A percentile compares a stretch with the other conserved stretches of the same genome.
phyloP scores from a whole-genome alignment of 2,113 vertebrate species.

The Anarhynchus alexandrinus region DNA sequence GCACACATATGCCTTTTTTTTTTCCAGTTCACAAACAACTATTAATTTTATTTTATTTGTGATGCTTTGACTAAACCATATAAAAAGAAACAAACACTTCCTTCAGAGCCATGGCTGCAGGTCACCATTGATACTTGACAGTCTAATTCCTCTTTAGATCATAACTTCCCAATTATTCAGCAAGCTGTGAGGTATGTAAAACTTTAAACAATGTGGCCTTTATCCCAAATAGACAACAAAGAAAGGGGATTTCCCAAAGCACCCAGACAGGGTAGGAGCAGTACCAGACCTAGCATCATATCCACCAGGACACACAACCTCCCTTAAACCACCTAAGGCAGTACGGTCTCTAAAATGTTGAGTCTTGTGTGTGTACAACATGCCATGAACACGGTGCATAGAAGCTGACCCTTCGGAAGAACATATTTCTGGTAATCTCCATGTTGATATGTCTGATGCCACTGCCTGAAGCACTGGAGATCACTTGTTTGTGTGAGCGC shows the following conservation, averaged over 20 bases:
- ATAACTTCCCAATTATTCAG: not conserved
- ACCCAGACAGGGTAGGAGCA: not conserved
- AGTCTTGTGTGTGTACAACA: not conserved
- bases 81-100: not conserved
- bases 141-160: not conserved
- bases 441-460: accelerated
- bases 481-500: not conserved
- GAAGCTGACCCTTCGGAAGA: not conserved
- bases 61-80: not conserved
- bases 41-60: not conserved
- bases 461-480: not conserved
- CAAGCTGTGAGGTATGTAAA: not conserved
- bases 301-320: not conserved
- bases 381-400: not conserved
- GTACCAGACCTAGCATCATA: not conserved
- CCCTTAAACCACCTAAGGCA: too few species aligned
- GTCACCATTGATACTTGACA: not conserved
- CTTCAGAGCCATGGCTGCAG: not conserved
- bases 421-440: not conserved
- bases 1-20: not conserved
- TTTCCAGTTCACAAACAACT: not conserved
- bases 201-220: not conserved
- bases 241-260: not conserved
- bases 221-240: not conserved
- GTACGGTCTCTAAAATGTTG: not conserved